Evolutionary conservation across 2,888 invertebrate species (phyloP), one percentile per base, ranked within the genome.

Genomic region (Melinaea menophilus): DNA sequence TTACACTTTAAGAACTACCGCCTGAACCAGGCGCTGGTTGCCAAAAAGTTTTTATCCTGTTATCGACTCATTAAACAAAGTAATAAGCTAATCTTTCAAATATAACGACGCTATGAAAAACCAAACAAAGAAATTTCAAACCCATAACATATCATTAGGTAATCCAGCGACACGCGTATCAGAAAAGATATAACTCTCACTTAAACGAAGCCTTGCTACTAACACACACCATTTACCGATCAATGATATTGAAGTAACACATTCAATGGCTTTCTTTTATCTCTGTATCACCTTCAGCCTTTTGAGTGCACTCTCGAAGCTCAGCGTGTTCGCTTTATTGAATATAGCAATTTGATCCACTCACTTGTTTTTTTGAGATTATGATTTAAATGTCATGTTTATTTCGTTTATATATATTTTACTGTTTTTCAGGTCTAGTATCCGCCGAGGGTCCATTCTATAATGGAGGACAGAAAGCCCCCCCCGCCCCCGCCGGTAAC

Each of bases 171-270:
- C 74, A 72, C 74, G 73, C 75, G 73, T 81, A 80, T 51, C 51
- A 51, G 72, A 75, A 79, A 75, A 75, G 74, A 76, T 78, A 78
- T 79, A 77, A 79, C 75, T 70, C 75, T 74, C 74, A 76, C 76
- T 80, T 78, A 79, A 80, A 77, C 76, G 81, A 82, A 79, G 81
- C 78, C 80, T 81, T 80, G 78, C 77, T 80, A 80, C 76, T 85
- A 82, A 79, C 79, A 82, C 88, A 83, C 79, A 74, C 79, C 88
- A 89, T 89, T 88, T 84, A 76, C 79, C 73, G 80, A 71, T 79
- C 81, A 88, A 88, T 88, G 88, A 76, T 73, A 81, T 76, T 79
- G 85, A 88, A 88, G 80, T 85, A 87, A 88, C 77, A 67, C 72
- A 70, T 70, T 75, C 73, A 72, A 76, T 73, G 76, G 74, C 75